Evolutionary conservation across 2,113 vertebrate species (phyloP).

Genomic region (Engystomops pustulosus): DNA sequence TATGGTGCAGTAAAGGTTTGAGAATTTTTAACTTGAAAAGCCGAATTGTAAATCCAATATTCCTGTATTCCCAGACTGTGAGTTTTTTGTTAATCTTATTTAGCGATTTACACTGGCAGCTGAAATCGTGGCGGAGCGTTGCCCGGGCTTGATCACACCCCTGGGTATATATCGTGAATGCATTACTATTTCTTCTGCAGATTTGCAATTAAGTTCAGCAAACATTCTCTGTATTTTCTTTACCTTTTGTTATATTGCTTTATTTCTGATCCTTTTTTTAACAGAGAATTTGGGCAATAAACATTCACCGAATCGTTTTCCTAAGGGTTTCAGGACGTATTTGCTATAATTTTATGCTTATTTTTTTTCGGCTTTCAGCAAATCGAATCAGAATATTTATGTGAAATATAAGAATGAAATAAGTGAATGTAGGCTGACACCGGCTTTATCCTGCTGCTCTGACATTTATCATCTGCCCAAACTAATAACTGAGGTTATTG

Average conservation of each 20-base stretch:
- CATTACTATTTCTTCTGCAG: neutral
- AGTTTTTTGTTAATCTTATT: neutral
- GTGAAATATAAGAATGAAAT: conserved; percentile 12
- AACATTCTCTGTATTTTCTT: neutral
- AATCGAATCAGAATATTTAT: conserved; percentile 22
- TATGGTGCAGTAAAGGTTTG: no score
- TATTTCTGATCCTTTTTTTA: conserved; percentile 12
- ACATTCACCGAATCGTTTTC: neutral
- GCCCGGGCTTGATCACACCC: conserved; percentile 1
- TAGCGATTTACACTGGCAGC: neutral
- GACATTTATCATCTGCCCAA: conserved; percentile 31
- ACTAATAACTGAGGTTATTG: conserved; percentile 29
- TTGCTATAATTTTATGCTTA: conserved; percentile 2
- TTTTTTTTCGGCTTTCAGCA: conserved; percentile 11
- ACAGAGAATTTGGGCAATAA: neutral
- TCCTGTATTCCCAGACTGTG: neutral
- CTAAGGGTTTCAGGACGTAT: neutral
- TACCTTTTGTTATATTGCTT: neutral
- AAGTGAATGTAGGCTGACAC: conserved; percentile 23
- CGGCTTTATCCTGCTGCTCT: neutral
- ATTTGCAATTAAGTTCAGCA: conserved; percentile 10
- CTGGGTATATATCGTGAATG: conserved; percentile 12
- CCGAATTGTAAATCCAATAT: neutral
- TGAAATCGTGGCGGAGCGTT: neutral
- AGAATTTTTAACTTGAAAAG: neutral